A percentile compares a stretch with the other conserved stretches of the same genome.
These are phyloP conservation scores for Cryptomyrus ogoouensis DNA, from an alignment of 2,113 vertebrate species.

Conservation along the genomic window DNA sequence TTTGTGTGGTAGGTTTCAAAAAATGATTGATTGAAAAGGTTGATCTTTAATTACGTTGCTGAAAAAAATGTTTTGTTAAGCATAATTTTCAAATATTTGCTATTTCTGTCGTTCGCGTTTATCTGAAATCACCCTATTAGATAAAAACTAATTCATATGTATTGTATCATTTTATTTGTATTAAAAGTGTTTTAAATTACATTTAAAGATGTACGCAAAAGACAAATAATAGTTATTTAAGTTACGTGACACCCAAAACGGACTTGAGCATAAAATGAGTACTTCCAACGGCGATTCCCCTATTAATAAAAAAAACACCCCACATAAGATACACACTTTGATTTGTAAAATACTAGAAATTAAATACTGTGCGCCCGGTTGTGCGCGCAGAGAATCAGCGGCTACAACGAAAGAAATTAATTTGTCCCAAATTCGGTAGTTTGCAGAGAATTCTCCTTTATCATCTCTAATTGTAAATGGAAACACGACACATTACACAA, in stretches of 20 bases:
- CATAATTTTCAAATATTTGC: neutral
- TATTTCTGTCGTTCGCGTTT: neutral
- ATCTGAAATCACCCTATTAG: neutral
- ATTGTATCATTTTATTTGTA: neutral
- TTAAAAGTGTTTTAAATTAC: neutral
- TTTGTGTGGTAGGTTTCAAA: neutral
- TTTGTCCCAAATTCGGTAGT: neutral
- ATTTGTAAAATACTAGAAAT: neutral
- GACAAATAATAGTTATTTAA: neutral
- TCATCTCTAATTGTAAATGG: neutral
- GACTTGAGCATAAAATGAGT: neutral
- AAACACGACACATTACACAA: neutral
- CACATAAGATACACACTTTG: neutral
- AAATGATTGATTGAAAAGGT: neutral
- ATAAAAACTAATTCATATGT: neutral
- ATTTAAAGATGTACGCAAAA: neutral
- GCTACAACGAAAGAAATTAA: neutral
- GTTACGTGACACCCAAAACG: neutral
- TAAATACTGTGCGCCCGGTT: neutral
- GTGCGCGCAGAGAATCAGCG: neutral
- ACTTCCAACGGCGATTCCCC: neutral
- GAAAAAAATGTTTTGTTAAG: neutral
- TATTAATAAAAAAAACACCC: neutral
- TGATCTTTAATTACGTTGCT: neutral
- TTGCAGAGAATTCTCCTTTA: neutral